Percentiles rank a stretch among this genome's conserved stretches.
Evolutionary conservation across 2,888 invertebrate species (phyloP).

Genomic region (Euclidia mi): DNA sequence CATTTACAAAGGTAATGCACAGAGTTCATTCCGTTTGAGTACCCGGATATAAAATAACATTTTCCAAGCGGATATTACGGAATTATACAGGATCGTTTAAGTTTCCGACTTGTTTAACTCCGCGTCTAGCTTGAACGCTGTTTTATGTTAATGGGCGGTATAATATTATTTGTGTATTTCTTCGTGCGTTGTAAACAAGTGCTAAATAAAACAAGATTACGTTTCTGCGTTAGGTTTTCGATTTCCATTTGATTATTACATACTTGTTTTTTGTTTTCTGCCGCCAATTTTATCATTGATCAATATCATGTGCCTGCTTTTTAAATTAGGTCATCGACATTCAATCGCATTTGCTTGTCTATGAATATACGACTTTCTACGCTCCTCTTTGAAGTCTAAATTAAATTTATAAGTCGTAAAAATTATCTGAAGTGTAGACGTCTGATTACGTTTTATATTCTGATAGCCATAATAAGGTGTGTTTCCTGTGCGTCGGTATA

Average conservation of each 20-base stretch:
- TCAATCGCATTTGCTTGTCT: constrained; percentile 31
- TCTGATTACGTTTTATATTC: constrained; percentile 27
- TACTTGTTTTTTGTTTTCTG: neutral
- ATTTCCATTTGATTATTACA: neutral
- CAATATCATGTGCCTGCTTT: constrained; percentile 17
- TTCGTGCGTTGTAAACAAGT: constrained; percentile 10
- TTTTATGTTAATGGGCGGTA: constrained; percentile 43
- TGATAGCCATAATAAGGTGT: constrained; percentile 10
- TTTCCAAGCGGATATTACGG: constrained; percentile 63
- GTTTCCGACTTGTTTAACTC: constrained; percentile 65
- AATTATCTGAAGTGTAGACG: constrained; percentile 25
- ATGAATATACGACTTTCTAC: constrained; percentile 40
- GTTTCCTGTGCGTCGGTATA: constrained; percentile 11
- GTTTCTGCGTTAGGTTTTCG: neutral
- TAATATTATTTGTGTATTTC: constrained; percentile 33
- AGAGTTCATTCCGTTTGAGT: constrained; percentile 34
- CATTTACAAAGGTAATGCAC: constrained; percentile 43
- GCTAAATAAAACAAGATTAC: neutral
- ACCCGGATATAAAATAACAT: constrained; percentile 46
- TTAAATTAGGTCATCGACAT: constrained; percentile 38
- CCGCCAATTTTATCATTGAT: constrained; percentile 15
- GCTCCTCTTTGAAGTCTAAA: constrained; percentile 41
- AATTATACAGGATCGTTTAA: constrained; percentile 61
- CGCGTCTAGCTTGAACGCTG: constrained; percentile 35
- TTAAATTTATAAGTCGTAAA: constrained; percentile 31